phyloP scores from a whole-genome alignment of 2,797 vertebrate species.

The Pantherophis vulpinus region DNA sequence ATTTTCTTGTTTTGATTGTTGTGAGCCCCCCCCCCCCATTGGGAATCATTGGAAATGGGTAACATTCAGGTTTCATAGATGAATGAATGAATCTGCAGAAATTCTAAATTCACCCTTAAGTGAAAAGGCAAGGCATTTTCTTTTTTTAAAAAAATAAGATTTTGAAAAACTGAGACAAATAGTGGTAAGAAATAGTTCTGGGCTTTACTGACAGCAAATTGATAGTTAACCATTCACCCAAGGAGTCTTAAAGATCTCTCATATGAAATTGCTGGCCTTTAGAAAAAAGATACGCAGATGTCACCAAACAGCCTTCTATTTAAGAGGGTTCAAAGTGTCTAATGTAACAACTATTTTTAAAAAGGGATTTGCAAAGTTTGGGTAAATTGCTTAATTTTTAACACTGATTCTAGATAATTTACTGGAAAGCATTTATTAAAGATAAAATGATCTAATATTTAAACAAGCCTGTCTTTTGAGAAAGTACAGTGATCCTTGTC shows the following conservation, averaged over 20 bases:
- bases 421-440: neutral
- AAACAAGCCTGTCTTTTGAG: neutral
- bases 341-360: neutral
- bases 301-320: neutral
- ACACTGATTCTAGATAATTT: neutral
- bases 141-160: neutral
- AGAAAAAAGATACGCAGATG: neutral
- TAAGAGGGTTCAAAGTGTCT: neutral
- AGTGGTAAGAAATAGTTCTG: neutral
- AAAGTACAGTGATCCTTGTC: neutral
- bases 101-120: neutral
- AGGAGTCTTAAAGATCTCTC: neutral
- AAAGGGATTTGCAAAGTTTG: neutral
- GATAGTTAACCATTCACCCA: neutral
- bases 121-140: neutral
- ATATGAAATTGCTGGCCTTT: neutral
- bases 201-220: neutral
- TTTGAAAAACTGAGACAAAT: neutral
- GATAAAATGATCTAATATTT: neutral
- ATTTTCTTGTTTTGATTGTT: neutral
- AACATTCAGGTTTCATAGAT: neutral
- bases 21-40: accelerated
- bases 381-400: neutral
- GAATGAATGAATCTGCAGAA: neutral
- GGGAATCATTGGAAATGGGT: neutral